These are phyloP conservation scores for Aphis craccivora DNA, from an alignment of 1,140 invertebrate genomes.

Conservation along the genomic window DNA sequence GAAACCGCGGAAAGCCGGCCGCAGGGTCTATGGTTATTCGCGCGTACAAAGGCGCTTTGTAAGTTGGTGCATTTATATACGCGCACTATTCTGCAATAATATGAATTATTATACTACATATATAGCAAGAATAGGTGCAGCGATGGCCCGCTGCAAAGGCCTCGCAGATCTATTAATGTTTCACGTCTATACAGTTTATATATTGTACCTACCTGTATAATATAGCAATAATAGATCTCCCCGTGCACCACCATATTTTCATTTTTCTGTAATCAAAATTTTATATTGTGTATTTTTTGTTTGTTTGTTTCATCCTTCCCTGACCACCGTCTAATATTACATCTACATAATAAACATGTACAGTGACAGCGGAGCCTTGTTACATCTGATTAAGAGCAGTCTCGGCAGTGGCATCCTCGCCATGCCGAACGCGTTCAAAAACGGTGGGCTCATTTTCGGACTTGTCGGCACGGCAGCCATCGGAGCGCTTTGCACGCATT, in stretches of 20 bases:
- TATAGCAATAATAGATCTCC: background rate
- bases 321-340: too few species aligned
- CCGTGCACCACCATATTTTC: background rate
- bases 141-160: background rate
- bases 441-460: constrained; percentile 68
- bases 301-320: background rate
- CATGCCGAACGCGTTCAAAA: constrained; percentile 69
- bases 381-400: constrained; percentile 68
- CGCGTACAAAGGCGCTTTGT: background rate
- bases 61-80: background rate
- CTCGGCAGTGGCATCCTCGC: constrained; percentile 71
- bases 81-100: too few species aligned
- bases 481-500: constrained; percentile 66
- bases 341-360: constrained; percentile 51
- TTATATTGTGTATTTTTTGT: background rate
- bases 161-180: background rate
- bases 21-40: too few species aligned
- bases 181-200: background rate
- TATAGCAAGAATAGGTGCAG: background rate
- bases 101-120: background rate
- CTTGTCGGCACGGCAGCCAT: constrained; percentile 65
- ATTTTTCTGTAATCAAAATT: background rate
- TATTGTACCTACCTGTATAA: background rate
- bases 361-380: constrained; percentile 64
- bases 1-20: too few species aligned